Conservation (phyloP, 1,140 invertebrate species). For the Drosophila equinoxialis region DNA sequence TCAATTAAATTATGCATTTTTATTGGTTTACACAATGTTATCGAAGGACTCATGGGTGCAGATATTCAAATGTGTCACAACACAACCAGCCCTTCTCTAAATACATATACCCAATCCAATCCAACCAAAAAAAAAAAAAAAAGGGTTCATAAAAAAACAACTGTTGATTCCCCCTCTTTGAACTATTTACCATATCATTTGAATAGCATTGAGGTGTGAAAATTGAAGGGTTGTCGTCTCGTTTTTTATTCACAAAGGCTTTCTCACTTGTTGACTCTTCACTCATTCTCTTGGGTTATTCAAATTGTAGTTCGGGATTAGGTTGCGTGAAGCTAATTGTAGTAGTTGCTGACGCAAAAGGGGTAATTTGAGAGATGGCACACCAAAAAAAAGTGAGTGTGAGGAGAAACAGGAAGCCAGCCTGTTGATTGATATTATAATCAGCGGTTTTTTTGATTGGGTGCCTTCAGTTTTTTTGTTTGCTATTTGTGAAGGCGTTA, state of each 20-base stretch:
- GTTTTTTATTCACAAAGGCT: conserved; percentile 42
- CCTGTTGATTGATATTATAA: conserved; percentile 60
- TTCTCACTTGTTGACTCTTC: conserved; percentile 62
- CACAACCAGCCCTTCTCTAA: conserved; percentile 19
- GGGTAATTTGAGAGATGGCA: conserved; percentile 54
- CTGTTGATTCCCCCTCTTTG: conserved; percentile 59
- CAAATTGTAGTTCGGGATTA: conserved; percentile 69
- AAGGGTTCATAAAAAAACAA: conserved; percentile 64
- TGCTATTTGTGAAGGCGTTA: conserved; percentile 35
- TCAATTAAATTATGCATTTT: conserved; percentile 74
- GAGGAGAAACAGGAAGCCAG: conserved; percentile 13
- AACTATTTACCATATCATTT: conserved; percentile 77
- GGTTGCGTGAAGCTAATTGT: conserved; percentile 73
- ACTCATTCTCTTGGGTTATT: conserved; percentile 51
- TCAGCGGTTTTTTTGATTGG: conserved; percentile 56
- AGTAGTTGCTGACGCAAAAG: conserved; percentile 23
- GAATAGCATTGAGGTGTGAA: conserved; percentile 74
- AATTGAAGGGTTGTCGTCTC: conserved; percentile 42
- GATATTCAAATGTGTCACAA: conserved; percentile 78
- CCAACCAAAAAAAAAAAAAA: conserved; percentile 26
- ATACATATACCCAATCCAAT: neutral
- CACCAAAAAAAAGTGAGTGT: conserved; percentile 1
- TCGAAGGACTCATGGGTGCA: conserved; percentile 39
- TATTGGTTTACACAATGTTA: conserved; percentile 79
- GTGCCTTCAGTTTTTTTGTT: conserved; percentile 20